Conservation (phyloP, 1,140 invertebrate genomes). For the Anastrepha obliqua region DNA sequence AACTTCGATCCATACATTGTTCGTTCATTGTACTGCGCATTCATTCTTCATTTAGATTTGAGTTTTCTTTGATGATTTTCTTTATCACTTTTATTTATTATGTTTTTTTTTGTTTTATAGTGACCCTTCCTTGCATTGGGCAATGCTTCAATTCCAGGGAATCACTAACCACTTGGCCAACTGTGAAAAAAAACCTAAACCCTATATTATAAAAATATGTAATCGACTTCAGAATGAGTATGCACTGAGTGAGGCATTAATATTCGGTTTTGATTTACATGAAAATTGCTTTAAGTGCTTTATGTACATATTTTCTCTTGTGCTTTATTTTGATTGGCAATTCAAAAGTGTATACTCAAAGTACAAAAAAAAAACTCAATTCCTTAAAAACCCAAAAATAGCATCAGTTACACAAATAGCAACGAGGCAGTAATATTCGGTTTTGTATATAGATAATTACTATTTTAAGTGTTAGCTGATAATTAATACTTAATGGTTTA, state of each 20-base stretch:
- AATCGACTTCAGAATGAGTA: not conserved
- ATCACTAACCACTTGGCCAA: not conserved
- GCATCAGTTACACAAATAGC: too few relatives aligned
- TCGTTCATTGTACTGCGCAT: not conserved
- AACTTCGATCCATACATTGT: not conserved
- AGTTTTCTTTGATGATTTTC: conserved; percentile 25
- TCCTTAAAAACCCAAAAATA: too few relatives aligned
- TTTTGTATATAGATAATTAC: too few relatives aligned
- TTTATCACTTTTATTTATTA: not conserved
- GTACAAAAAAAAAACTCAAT: too few relatives aligned
- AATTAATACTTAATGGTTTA: too few relatives aligned
- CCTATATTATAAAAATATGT: not conserved
- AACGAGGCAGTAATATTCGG: too few relatives aligned
- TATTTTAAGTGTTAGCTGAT: too few relatives aligned
- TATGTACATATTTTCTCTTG: too few relatives aligned
- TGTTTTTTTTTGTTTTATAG: not conserved
- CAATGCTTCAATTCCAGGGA: conserved; percentile 9
- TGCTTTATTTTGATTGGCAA: too few relatives aligned
- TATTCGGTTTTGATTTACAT: too few relatives aligned
- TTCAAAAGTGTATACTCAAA: too few relatives aligned
- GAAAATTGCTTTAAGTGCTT: too few relatives aligned
- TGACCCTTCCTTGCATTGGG: not conserved
- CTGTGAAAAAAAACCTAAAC: not conserved
- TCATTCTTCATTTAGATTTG: conserved; percentile 44
- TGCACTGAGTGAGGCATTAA: not conserved